Percentiles rank a stretch among this genome's conserved stretches.
Evolutionary conservation across 53 echinoderm and acorn worm genomes (phyloP).

Genomic region (Echinarachnius parma): DNA sequence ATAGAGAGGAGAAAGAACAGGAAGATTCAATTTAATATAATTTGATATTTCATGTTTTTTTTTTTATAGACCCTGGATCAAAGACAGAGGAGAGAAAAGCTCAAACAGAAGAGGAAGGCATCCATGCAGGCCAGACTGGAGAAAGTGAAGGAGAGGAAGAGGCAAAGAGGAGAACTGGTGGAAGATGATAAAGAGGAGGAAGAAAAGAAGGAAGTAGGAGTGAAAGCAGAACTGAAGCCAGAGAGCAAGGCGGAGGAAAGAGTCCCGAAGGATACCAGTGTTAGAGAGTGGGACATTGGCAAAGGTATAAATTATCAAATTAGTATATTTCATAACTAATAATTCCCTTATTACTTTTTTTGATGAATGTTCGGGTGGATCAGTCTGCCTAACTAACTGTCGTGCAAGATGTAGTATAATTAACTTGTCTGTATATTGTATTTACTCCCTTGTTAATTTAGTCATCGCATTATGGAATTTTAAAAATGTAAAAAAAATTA

Average conservation of each 20-base stretch:
- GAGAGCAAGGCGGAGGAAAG: not conserved
- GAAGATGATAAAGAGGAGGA: conserved; percentile 39
- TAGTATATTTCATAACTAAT: too few species aligned
- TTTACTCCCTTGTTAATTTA: not conserved
- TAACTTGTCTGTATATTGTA: too few species aligned
- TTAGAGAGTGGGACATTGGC: conserved; percentile 61
- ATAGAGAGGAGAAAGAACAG: conserved; percentile 22
- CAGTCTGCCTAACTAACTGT: too few species aligned
- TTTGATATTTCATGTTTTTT: too few species aligned
- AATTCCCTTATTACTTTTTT: too few species aligned
- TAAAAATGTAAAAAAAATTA: too few species aligned
- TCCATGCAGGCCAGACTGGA: conserved; percentile 79
- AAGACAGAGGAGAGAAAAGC: conserved; percentile 71
- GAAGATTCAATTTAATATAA: too few species aligned
- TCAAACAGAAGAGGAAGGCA: conserved; percentile 90
- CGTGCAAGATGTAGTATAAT: too few species aligned
- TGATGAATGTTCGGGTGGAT: too few species aligned
- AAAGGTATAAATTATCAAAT: too few species aligned
- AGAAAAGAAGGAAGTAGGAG: conserved; percentile 34
- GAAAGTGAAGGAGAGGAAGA: conserved; percentile 89
- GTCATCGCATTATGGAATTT: not conserved
- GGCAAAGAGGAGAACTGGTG: conserved; percentile 42
- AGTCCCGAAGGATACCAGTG: conserved; percentile 1
- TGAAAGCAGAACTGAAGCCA: not conserved
- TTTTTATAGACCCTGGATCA: conserved; percentile 68